Conservation (phyloP, 2,888 invertebrate genomes). For the Pedicia rivosa region DNA sequence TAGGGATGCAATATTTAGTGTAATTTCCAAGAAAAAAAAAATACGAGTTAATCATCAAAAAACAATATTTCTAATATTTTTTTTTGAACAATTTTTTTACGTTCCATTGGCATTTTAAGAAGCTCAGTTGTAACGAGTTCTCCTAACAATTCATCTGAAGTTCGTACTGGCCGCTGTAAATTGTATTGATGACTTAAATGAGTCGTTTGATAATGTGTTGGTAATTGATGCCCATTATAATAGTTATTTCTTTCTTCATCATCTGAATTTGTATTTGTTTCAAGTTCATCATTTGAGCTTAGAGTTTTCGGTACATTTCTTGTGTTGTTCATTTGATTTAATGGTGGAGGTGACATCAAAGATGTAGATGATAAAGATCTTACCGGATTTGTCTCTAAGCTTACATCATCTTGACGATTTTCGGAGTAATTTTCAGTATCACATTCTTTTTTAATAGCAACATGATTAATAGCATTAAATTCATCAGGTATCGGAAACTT, state of each 20-base stretch:
- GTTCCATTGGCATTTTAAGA: constrained; percentile 28
- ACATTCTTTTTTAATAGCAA: background rate
- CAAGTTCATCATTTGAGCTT: constrained; percentile 2
- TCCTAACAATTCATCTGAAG: constrained; percentile 28
- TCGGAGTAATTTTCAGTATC: constrained; percentile 15
- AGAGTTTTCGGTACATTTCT: too few species aligned
- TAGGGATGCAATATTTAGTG: background rate
- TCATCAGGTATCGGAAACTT: background rate
- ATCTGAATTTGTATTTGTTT: constrained; percentile 2
- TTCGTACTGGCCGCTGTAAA: constrained; percentile 12
- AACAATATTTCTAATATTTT: constrained; percentile 29
- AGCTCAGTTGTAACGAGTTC: constrained; percentile 29
- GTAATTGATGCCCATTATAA: background rate
- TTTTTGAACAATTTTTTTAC: constrained; percentile 27
- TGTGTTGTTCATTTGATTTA: constrained; percentile 2
- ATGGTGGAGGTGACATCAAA: constrained; percentile 8
- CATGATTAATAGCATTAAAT: background rate
- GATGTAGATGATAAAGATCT: constrained; percentile 6
- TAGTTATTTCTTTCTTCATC: background rate
- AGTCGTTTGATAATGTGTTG: background rate
- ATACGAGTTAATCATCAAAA: constrained; percentile 24
- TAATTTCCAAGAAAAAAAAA: background rate
- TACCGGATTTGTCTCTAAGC: constrained; percentile 1
- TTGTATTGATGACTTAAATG: constrained; percentile 5
- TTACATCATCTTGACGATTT: constrained; percentile 15